Percentiles rank a stretch among this genome's conserved stretches.
These are phyloP conservation scores for Pseudomugil gertrudae DNA, from an alignment of 2,797 vertebrate genomes.

Conservation along the genomic window DNA sequence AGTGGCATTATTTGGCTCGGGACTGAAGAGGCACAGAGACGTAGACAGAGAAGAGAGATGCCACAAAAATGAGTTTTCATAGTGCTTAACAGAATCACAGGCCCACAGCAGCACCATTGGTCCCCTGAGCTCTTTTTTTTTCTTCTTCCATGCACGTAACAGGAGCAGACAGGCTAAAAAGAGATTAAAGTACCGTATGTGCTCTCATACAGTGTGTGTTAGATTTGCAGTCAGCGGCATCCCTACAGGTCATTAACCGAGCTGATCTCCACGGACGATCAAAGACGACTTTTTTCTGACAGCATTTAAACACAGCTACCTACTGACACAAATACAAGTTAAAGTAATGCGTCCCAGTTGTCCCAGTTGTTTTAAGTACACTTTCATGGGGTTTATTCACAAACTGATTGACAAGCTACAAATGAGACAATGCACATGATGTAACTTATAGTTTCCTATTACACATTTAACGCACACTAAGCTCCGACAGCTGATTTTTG, in stretches of 20 bases:
- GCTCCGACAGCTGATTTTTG: no score
- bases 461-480: no score
- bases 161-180: slow-evolving; percentile 52
- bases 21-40: slow-evolving; percentile 46
- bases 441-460: no score
- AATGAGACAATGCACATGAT: slow-evolving; percentile 23
- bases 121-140: slow-evolving; percentile 50
- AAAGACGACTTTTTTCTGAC: slow-evolving; percentile 26
- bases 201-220: slow-evolving; percentile 21
- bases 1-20: slow-evolving; percentile 76
- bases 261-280: slow-evolving; percentile 31
- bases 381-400: slow-evolving; percentile 54
- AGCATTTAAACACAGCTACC: slow-evolving; percentile 35
- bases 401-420: slow-evolving; percentile 53
- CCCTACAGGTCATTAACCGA: slow-evolving; percentile 64
- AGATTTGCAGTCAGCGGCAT: slow-evolving; percentile 64
- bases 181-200: slow-evolving; percentile 43
- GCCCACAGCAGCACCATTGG: slow-evolving; percentile 67
- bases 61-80: slow-evolving; percentile 67
- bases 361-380: no score
- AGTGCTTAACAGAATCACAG: slow-evolving; percentile 66
- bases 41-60: slow-evolving; percentile 46
- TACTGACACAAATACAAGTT: slow-evolving; percentile 46
- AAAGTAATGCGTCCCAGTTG: slow-evolving; percentile 62
- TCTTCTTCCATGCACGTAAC: slow-evolving; percentile 40